Evolutionary conservation across 2,888 invertebrate species (phyloP).

Genomic region (Drosophila mayaguana): DNA sequence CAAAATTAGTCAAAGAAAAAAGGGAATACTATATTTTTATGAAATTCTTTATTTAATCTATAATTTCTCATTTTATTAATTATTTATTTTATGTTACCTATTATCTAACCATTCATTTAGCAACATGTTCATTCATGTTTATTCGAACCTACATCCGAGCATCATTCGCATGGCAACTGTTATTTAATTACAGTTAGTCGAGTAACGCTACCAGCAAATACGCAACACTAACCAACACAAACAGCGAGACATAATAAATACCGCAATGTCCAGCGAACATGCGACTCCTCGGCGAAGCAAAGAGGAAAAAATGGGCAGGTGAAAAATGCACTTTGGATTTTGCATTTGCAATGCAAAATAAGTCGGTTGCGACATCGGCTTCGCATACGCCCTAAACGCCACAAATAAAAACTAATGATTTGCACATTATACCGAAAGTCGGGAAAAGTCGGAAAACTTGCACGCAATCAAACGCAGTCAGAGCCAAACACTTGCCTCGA

Average conservation of each 20-base stretch:
- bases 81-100: not conserved
- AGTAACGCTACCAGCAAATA: slow-evolving; percentile 43
- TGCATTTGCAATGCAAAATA: slow-evolving; percentile 57
- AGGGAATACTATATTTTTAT: too few relatives aligned
- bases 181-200: slow-evolving; percentile 29
- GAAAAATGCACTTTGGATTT: slow-evolving; percentile 56
- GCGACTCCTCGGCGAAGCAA: slow-evolving; percentile 33
- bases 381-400: slow-evolving; percentile 62
- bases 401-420: slow-evolving; percentile 76
- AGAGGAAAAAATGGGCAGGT: slow-evolving; percentile 24
- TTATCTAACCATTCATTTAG: not conserved
- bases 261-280: slow-evolving; percentile 54
- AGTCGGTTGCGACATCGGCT: slow-evolving; percentile 11
- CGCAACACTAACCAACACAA: slow-evolving; percentile 52
- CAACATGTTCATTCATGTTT: not conserved
- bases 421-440: slow-evolving; percentile 55
- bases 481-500: slow-evolving; percentile 24
- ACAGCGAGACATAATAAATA: slow-evolving; percentile 53
- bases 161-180: not conserved
- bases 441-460: slow-evolving; percentile 17
- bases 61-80: not conserved
- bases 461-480: slow-evolving; percentile 46
- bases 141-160: not conserved
- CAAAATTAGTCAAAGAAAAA: too few relatives aligned
- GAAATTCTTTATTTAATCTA: not conserved